A percentile compares a stretch with the other conserved stretches of the same genome.
Conservation (phyloP, 2,888 invertebrate species). For the Patella depressa region DNA sequence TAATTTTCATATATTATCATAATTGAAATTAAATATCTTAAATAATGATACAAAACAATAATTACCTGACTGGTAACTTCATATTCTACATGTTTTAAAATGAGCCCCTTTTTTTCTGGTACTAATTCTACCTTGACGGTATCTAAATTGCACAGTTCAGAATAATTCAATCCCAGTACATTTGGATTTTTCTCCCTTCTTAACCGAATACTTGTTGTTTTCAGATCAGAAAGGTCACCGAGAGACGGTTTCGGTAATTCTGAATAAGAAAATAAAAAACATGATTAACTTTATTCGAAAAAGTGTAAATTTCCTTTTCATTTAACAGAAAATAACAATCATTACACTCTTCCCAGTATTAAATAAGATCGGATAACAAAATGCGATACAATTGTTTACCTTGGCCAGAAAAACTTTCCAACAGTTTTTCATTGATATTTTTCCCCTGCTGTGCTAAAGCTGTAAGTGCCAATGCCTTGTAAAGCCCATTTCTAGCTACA, state of each 20-base stretch:
- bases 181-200: constrained; percentile 66
- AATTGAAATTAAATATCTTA: not conserved
- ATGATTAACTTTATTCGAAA: no score
- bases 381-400: constrained; percentile 46
- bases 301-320: no score
- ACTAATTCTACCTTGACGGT: constrained; percentile 70
- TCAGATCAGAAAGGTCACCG: constrained; percentile 68
- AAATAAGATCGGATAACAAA: no score
- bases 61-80: constrained; percentile 71
- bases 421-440: constrained; percentile 67
- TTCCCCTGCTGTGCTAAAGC: constrained; percentile 72
- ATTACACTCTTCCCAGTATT: no score
- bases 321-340: no score
- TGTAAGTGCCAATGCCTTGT: constrained; percentile 70
- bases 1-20: not conserved
- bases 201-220: constrained; percentile 60
- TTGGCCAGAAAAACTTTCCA: constrained; percentile 69
- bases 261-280: constrained; percentile 38
- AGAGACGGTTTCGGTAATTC: constrained; percentile 70
- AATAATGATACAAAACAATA: not conserved
- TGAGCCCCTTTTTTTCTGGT: constrained; percentile 72
- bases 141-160: constrained; percentile 68
- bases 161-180: constrained; percentile 65
- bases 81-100: constrained; percentile 73
- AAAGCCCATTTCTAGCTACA: constrained; percentile 69